Evolutionary conservation across 2,888 invertebrate genomes (phyloP), one percentile per base, ranked within the genome.

Genomic region (Chrysolina americana): DNA sequence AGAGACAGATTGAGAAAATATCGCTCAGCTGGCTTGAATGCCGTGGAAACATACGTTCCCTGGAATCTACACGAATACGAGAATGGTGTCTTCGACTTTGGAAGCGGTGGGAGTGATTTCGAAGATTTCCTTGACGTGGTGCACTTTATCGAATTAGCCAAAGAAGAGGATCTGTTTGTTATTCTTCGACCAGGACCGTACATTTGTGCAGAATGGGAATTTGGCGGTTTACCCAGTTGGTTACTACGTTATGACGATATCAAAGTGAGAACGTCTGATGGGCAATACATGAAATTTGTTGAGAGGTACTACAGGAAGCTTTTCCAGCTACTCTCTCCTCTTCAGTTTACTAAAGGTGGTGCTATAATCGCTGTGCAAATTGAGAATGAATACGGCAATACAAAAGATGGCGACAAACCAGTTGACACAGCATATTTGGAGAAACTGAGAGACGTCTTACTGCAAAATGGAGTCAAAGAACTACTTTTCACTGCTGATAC

Each of bases 301-400:
- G 85, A 89, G 64, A 84, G 83, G 64, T 92, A 91, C 87, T 89
- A 91, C 65, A 85, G 87, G 53, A 83, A 88, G 21, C 78, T 93
- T 2, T 83, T 93, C 56, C 85, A 88, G 3, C 87, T 86, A 74
- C 80, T 92, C 1, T 84, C 88, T 15, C 89, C 90, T 0, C 86
- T 89, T 15, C 88, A 92, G 19, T 91, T 92, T 81, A 90, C 89
- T 50, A 94, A 94, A 83, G 96, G 96, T 0, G 97, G 97, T 0
- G 95, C 96, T 0, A 92, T 97, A 41, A 95, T 97, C 73, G 93
- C 95, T 90, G 93, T 96, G 48, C 96, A 97, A 81, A 91, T 96
- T 23, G 98, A 98, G 89, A 99, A 99, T 86, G 98, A 98, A 85
- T 97, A 97, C 82, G 98, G 98, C 3, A 96, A 96, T 41, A 80